A percentile compares a stretch with the other conserved stretches of the same genome.
phyloP scores from a whole-genome alignment of 1,140 invertebrate genomes.

The Hylyphantes graminicola region DNA sequence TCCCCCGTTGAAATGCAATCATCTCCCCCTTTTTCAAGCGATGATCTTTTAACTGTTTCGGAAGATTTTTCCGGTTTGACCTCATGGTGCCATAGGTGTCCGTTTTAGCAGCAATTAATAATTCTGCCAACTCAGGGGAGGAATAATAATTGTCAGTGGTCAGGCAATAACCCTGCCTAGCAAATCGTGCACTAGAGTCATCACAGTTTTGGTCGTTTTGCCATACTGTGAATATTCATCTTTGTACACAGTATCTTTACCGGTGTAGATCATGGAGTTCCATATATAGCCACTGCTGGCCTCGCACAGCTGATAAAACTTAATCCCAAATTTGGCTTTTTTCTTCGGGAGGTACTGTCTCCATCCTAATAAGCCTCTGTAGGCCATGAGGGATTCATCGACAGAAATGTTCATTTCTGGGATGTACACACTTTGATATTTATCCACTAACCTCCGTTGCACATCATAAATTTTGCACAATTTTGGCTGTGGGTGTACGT shows the following conservation, averaged over 20 bases:
- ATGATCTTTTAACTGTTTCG: background rate
- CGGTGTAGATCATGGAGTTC: constrained; percentile 7
- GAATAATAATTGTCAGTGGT: too few relatives aligned
- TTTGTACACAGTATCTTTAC: background rate
- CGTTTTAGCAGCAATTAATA: background rate
- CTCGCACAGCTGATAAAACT: constrained; percentile 26
- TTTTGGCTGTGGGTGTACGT: too few relatives aligned
- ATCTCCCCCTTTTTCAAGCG: background rate
- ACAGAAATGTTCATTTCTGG: too few relatives aligned
- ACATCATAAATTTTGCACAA: too few relatives aligned
- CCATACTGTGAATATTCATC: background rate
- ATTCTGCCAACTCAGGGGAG: background rate
- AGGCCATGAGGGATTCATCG: too few relatives aligned
- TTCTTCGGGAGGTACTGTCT: constrained; percentile 2
- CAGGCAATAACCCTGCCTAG: background rate
- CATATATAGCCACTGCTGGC: background rate
- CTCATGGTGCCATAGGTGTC: background rate
- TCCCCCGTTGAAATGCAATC: background rate
- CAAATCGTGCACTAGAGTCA: background rate
- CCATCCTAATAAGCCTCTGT: too few relatives aligned
- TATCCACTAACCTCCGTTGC: too few relatives aligned
- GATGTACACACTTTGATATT: too few relatives aligned
- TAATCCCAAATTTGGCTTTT: constrained; percentile 10
- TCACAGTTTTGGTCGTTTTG: too few relatives aligned
- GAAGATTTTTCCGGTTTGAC: background rate